These are phyloP conservation scores for Menidia beryllina DNA, from an alignment of 2,113 vertebrate species.

Conservation along the genomic window DNA sequence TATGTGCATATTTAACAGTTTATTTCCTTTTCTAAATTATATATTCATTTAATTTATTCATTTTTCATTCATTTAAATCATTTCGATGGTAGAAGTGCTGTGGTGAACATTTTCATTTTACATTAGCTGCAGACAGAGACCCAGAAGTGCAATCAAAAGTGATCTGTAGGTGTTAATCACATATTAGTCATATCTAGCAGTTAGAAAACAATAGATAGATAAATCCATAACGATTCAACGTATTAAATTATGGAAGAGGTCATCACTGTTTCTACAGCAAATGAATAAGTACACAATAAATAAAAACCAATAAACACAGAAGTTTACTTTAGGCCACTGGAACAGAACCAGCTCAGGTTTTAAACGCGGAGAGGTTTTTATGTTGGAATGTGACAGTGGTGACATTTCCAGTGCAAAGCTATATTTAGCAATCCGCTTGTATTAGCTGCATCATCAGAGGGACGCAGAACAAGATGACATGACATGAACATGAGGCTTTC, in stretches of 20 bases:
- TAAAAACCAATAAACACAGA: too few relatives aligned
- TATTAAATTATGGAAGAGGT: background rate
- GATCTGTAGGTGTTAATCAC: too few relatives aligned
- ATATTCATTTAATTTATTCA: too few relatives aligned
- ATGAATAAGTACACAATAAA: too few relatives aligned
- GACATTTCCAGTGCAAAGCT: slow-evolving; percentile 59
- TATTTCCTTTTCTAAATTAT: too few relatives aligned
- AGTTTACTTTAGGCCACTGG: slow-evolving; percentile 1
- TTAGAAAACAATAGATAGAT: too few relatives aligned
- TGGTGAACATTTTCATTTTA: background rate
- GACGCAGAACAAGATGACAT: slow-evolving; percentile 65
- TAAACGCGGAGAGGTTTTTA: slow-evolving; percentile 15
- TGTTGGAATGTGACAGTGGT: slow-evolving; percentile 42
- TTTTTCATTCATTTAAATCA: background rate
- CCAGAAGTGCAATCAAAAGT: too few relatives aligned
- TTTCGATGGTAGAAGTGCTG: background rate
- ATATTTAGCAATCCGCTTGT: slow-evolving; percentile 53
- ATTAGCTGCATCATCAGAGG: slow-evolving; percentile 55
- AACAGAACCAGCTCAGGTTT: slow-evolving; percentile 12
- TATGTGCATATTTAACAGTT: too few relatives aligned
- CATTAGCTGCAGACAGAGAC: background rate
- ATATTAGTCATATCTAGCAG: too few relatives aligned
- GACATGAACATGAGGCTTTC: slow-evolving; percentile 58
- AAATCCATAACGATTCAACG: too few relatives aligned
- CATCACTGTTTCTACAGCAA: background rate